Base-by-base conservation (phyloP, 2,888 invertebrate genomes). In the Dryomyza anilis region DNA sequence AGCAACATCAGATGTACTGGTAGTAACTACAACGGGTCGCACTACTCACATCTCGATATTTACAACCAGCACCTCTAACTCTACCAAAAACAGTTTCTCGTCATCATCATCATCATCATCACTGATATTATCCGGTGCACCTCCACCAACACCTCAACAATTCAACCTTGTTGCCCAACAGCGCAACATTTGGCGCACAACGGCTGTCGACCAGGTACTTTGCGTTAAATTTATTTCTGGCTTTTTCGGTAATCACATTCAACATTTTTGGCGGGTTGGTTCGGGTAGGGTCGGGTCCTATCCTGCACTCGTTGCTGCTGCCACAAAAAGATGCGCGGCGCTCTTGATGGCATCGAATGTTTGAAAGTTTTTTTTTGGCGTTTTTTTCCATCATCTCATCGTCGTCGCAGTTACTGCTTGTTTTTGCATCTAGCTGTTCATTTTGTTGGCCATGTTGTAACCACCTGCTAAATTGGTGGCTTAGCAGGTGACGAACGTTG, bases 221-320 rank as follows among this genome's bases (percentile, higher is more conserved):
- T 23, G 57, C 39, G 45, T 55, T 43, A 46, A 55, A 63, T 56
- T 63, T 63, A 63, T 55, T 56, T 56, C 29, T 48, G 56, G 55
- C 56, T 56, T 46, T 63, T 55, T 53, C n/a, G 56, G 30, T 56
- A 63, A 63, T 63, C 56, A 46, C 46, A 45, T 63, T 56, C 63
- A 56, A 63, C 63, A 63, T 56, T 63, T 55, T 39, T 52, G n/a
- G n/a, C n/a, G n/a, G n/a, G n/a, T n/a, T n/a, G n/a, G n/a, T n/a
- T n/a, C n/a, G n/a, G n/a, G n/a, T n/a, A n/a, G n/a, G n/a, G n/a
- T n/a, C n/a, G n/a, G n/a, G n/a, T n/a, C n/a, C n/a, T n/a, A n/a
- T n/a, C n/a, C n/a, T n/a, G n/a, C n/a, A n/a, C n/a, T n/a, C n/a
- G n/a, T n/a, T n/a, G n/a, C n/a, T n/a, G n/a, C n/a, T n/a, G n/a